Evolutionary conservation across 2,113 vertebrate species (phyloP).

Genomic region (Balaeniceps rex): DNA sequence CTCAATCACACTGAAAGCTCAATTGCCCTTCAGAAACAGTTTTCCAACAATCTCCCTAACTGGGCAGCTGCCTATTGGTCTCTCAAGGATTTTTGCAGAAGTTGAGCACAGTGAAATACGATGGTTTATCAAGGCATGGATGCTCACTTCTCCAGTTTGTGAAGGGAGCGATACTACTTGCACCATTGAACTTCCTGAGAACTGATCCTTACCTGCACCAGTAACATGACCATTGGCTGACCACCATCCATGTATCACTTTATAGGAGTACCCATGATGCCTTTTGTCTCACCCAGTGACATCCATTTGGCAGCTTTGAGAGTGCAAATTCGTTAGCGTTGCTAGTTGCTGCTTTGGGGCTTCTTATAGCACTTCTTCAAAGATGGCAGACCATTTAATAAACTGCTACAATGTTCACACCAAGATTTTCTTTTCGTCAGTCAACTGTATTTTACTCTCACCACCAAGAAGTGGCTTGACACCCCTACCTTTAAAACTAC

Average conservation of each 20-base stretch:
- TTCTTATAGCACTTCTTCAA: not conserved
- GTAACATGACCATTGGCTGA: not conserved
- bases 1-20: not conserved
- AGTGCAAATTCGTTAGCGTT: not conserved
- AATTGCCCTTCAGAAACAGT: not conserved
- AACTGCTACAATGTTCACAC: not conserved
- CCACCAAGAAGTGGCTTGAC: not conserved
- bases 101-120: not conserved
- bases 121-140: not conserved
- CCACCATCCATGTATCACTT: not conserved
- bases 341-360: not conserved
- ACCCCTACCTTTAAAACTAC: not conserved
- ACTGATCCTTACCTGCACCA: not conserved
- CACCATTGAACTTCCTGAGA: not conserved
- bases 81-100: not conserved
- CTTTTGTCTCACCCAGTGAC: not conserved
- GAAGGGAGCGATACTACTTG: not conserved
- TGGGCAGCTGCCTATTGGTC: not conserved
- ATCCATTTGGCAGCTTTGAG: not conserved
- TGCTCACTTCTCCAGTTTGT: not conserved
- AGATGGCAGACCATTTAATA: not conserved
- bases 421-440: not conserved
- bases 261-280: not conserved
- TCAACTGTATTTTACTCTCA: not conserved
- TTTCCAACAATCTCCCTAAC: not conserved